Conservation (phyloP, 2,113 vertebrate species). For the Spermophilus dauricus region DNA sequence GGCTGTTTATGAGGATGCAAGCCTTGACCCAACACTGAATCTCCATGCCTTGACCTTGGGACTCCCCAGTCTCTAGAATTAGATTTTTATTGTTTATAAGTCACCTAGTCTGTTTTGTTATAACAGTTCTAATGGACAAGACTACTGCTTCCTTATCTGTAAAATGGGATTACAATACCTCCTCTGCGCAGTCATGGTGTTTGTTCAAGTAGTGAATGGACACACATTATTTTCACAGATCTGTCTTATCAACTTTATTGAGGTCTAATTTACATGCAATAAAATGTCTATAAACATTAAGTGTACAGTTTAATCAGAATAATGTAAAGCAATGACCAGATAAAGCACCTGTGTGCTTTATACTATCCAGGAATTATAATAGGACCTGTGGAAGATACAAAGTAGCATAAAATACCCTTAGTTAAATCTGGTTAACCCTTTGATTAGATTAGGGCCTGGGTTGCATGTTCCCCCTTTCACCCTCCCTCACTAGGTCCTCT, state of each 20-base stretch:
- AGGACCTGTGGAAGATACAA: not conserved
- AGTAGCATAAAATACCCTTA: not conserved
- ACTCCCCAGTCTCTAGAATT: not conserved
- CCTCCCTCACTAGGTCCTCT: not conserved
- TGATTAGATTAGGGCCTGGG: not conserved
- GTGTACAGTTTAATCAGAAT: not conserved
- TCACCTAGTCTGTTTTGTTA: not conserved
- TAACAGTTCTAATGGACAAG: not conserved
- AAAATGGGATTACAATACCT: not conserved
- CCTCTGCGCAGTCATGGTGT: not conserved
- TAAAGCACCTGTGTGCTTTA: not conserved
- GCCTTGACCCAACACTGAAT: not conserved
- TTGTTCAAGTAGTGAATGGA: not conserved
- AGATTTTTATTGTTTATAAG: not conserved
- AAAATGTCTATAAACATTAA: not conserved
- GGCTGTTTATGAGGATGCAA: not conserved
- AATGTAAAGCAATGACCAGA: constrained; percentile 1
- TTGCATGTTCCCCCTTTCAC: not conserved
- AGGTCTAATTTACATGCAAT: not conserved
- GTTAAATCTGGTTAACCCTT: not conserved
- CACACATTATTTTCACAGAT: not conserved
- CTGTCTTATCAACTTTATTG: not conserved
- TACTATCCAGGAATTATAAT: not conserved
- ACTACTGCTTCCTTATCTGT: not conserved
- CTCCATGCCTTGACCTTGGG: not conserved